phyloP scores from a whole-genome alignment of 2,888 invertebrate genomes.

The Diaperis boleti region DNA sequence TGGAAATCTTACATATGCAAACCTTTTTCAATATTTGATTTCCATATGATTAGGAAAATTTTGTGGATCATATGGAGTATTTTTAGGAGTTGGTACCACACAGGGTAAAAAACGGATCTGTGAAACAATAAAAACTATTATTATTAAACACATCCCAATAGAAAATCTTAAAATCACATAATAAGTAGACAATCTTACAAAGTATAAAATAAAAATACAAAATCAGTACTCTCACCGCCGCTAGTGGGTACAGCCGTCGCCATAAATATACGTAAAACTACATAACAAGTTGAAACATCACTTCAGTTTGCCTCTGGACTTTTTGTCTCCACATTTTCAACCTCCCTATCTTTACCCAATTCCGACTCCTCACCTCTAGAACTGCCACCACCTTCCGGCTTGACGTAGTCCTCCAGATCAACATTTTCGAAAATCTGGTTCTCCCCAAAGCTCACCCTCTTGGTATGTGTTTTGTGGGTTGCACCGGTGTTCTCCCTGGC shows the following conservation, averaged over 20 bases:
- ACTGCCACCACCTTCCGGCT: neutral
- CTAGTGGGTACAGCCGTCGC: slow-evolving; percentile 22
- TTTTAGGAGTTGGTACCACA: no score
- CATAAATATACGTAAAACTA: neutral
- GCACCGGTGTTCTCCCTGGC: slow-evolving; percentile 43
- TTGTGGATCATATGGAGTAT: no score
- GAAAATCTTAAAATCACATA: slow-evolving; percentile 18
- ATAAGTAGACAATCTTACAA: slow-evolving; percentile 1
- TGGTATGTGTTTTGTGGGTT: slow-evolving; percentile 55
- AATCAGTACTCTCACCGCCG: slow-evolving; percentile 29
- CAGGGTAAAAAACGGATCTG: no score
- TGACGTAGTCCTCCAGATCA: slow-evolving; percentile 54
- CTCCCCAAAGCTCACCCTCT: slow-evolving; percentile 65
- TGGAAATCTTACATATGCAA: no score
- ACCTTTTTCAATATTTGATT: no score
- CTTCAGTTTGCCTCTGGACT: neutral
- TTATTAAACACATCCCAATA: slow-evolving; percentile 20
- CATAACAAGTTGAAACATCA: neutral
- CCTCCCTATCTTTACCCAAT: neutral
- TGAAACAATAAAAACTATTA: slow-evolving; percentile 24
- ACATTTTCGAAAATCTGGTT: slow-evolving; percentile 63
- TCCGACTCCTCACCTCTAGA: neutral
- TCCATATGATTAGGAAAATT: no score
- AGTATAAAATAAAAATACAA: slow-evolving; percentile 21
- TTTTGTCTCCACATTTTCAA: neutral